phyloP scores from a whole-genome alignment of 1,140 invertebrate genomes.

The Ceratosolen fusciceps region DNA sequence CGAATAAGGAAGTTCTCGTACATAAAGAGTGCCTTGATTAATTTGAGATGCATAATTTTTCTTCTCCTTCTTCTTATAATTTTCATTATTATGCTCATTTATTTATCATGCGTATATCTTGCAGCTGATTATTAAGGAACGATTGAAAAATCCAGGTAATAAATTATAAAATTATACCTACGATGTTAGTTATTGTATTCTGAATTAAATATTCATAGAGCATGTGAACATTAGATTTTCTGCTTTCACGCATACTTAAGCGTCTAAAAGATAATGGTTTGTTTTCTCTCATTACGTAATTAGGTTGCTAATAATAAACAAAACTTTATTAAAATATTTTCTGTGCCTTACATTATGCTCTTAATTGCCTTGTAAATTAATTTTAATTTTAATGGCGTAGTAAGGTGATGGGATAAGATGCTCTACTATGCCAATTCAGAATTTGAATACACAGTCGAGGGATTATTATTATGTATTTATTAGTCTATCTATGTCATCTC shows the following conservation, averaged over 20 bases:
- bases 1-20: neutral
- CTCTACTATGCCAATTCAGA: too few species aligned
- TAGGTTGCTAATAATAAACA: too few species aligned
- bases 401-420: too few species aligned
- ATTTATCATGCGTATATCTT: neutral
- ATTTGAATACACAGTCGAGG: too few species aligned
- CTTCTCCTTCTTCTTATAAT: too few species aligned
- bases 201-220: neutral
- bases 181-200: neutral
- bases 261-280: neutral
- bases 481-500: neutral
- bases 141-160: neutral
- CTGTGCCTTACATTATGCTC: neutral
- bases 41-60: neutral
- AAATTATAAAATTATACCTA: neutral
- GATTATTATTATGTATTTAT: too few species aligned
- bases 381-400: neutral
- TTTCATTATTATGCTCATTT: neutral
- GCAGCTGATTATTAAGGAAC: neutral
- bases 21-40: neutral
- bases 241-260: conserved; percentile 13
- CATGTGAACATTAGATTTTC: neutral
- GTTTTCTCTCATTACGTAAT: conserved; percentile 5
- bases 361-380: neutral
- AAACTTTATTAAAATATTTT: neutral